Evolutionary conservation across 2,113 vertebrate genomes (phyloP).

Genomic region (Leptodactylus fuscus): DNA sequence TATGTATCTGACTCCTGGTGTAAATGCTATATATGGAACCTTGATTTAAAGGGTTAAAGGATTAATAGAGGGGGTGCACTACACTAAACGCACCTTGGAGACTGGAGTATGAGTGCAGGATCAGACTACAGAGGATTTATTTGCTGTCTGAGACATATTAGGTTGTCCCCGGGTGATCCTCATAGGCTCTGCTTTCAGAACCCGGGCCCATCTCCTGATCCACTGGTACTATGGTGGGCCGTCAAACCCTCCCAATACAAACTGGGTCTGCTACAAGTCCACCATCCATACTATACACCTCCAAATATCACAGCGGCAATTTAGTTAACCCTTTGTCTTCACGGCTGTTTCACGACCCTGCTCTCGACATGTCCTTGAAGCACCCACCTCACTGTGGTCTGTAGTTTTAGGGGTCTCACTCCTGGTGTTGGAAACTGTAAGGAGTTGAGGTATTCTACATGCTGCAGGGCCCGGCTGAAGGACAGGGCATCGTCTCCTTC

Average conservation of each 20-base stretch:
- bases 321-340: background rate
- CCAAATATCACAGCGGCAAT: background rate
- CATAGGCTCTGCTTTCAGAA: background rate
- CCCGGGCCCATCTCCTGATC: background rate
- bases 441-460: conserved; percentile 96
- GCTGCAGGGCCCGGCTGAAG: conserved; percentile 96
- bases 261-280: background rate
- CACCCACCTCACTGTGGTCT: conserved; percentile 83
- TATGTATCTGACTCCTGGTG: too few relatives aligned
- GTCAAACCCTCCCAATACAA: background rate
- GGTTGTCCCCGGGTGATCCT: background rate
- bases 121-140: too few relatives aligned
- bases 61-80: too few relatives aligned
- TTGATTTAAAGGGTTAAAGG: too few relatives aligned
- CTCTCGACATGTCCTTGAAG: background rate
- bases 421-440: conserved; percentile 95
- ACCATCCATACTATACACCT: background rate
- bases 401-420: conserved; percentile 91
- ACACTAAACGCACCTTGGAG: too few relatives aligned
- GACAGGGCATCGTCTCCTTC: conserved; percentile 97
- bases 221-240: background rate
- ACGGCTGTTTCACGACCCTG: background rate
- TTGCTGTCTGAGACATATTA: too few relatives aligned
- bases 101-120: too few relatives aligned
- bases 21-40: too few relatives aligned